Base-by-base conservation (phyloP, 2,888 invertebrate genomes). In the Balanococcus diminutus region DNA sequence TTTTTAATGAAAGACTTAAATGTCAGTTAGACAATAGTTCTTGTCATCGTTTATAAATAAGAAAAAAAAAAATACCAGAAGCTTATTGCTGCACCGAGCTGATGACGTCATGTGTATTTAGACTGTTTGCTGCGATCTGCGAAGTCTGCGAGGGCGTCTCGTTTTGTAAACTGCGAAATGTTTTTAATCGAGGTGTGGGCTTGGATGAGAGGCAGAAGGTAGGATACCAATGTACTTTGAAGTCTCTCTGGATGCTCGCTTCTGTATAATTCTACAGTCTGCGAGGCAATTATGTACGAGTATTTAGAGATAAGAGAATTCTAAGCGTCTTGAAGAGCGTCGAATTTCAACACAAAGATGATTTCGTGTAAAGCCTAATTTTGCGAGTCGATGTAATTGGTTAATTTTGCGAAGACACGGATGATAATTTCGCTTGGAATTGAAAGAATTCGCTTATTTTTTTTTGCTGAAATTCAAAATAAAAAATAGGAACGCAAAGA, bases 1-100 rank as follows among this genome's bases (percentile, higher is more conserved):
- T 19, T 79, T 79, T 36, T 82, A 82, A 82, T 82, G 82, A 82
- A 82, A 82, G 82, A 82, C 82, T 56, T 56, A 82, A 82, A 82
- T 82, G 82, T 82, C 82, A 82, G 8, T 51, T 51, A 82, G 32
- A 82, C 82, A 82, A 82, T 82, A 32, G 82, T 32, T 31, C 19
- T 82, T 82, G 82, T 82, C 82, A 28, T 82, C 82, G 82, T 82
- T 56, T 51, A 82, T 31, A 46, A 46, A 42, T 11, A 25, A 28
- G 28, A 28, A 81, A 81, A 46, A 46, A 81, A 81, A 39, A 14
- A 39, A 39, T 22, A 56, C 22, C n/a, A 36, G 8, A 3, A 36
- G 8, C 36, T 5, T 36, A 36, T 5, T 5, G 46, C 46, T n/a
- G 5, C 56, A 11, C 0, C 22, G 14, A 5, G 22, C 19, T 22